Conservation (phyloP, 2,113 vertebrate species). For the Pelecanoides urinatrix region DNA sequence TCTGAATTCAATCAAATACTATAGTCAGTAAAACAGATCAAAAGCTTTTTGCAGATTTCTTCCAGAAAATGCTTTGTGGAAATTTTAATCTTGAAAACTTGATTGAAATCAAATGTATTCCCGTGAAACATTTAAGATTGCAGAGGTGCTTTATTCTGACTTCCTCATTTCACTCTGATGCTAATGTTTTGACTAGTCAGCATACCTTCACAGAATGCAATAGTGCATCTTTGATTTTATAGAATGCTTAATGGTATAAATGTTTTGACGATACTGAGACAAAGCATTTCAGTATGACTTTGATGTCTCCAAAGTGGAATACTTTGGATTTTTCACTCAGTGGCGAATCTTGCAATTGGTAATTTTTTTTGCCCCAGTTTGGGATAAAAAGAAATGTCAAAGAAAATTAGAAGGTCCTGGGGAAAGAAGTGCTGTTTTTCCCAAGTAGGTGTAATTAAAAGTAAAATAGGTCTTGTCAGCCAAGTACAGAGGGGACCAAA, state of each 20-base stretch:
- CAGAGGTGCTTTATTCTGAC: conserved; percentile 8
- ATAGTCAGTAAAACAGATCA: neutral
- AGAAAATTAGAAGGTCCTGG: neutral
- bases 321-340: neutral
- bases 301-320: neutral
- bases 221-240: neutral
- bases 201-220: neutral
- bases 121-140: neutral
- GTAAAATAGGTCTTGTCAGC: neutral
- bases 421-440: neutral
- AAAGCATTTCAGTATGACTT: conserved; percentile 12
- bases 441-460: neutral
- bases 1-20: neutral
- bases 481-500: neutral
- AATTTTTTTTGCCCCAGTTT: neutral
- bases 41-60: conserved; percentile 2
- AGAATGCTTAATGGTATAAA: neutral
- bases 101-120: neutral
- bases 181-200: conserved; percentile 16
- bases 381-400: neutral
- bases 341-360: neutral
- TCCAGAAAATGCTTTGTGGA: neutral
- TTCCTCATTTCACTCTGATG: neutral
- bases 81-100: conserved; percentile 27
- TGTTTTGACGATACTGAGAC: conserved; percentile 17